A percentile compares a stretch with the other conserved stretches of the same genome.
Conservation (phyloP, 2,797 vertebrate species). For the Pteronotus mesoamericanus region DNA sequence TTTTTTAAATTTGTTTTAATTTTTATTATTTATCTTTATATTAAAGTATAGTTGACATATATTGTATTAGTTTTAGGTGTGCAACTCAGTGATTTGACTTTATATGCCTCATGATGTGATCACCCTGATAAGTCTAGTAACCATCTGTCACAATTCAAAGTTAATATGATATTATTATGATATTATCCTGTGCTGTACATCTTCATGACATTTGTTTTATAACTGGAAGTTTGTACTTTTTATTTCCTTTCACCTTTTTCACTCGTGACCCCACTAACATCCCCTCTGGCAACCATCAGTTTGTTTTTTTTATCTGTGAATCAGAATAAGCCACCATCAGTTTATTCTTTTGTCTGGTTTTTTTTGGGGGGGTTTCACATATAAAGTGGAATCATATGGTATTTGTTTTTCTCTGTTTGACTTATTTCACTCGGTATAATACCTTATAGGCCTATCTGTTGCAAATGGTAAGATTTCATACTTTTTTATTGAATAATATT, state of each 20-base stretch:
- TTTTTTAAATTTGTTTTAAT: neutral
- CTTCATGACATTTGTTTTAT: neutral
- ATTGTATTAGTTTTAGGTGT: neutral
- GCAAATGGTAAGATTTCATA: neutral
- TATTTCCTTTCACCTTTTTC: neutral
- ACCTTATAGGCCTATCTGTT: neutral
- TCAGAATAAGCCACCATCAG: no score
- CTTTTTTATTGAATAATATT: neutral
- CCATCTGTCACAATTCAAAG: neutral
- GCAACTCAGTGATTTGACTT: neutral
- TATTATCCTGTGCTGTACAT: neutral
- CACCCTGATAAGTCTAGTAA: neutral
- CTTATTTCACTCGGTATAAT: neutral
- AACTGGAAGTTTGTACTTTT: neutral
- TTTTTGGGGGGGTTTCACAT: neutral
- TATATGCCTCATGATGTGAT: neutral
- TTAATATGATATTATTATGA: neutral
- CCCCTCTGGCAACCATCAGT: neutral
- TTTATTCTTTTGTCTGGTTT: neutral
- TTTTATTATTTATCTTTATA: neutral
- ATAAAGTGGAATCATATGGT: neutral
- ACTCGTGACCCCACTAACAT: neutral
- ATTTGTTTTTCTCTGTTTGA: neutral
- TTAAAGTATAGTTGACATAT: neutral
- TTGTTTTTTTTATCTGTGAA: neutral